A percentile compares a stretch with the other conserved stretches of the same genome.
phyloP scores from a whole-genome alignment of 1,140 invertebrate species.

The Tigriopus japonicus region DNA sequence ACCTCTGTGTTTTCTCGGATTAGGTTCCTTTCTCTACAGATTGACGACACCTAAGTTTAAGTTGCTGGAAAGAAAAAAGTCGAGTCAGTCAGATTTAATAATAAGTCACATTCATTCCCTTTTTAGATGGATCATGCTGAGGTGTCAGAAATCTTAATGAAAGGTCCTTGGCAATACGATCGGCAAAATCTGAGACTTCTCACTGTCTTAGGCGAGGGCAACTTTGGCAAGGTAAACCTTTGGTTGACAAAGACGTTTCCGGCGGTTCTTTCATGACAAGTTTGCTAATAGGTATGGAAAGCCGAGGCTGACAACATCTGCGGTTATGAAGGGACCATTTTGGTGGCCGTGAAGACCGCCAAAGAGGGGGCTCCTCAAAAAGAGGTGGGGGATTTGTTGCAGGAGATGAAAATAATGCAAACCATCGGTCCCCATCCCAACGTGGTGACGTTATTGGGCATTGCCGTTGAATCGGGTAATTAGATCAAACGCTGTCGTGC shows the following conservation, averaged over 20 bases:
- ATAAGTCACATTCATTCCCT: too few relatives aligned
- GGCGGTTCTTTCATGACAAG: constrained; percentile 36
- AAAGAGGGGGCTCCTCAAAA: constrained; percentile 79
- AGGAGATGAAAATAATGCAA: constrained; percentile 78
- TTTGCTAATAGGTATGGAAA: constrained; percentile 44
- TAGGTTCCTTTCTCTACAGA: too few relatives aligned
- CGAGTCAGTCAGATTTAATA: too few relatives aligned
- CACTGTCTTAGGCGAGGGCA: constrained; percentile 75
- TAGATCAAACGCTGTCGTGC: too few relatives aligned
- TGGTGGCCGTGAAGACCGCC: constrained; percentile 63
- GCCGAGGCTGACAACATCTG: constrained; percentile 56
- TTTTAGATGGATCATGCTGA: neutral
- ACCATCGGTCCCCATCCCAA: constrained; percentile 69
- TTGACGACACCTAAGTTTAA: too few relatives aligned
- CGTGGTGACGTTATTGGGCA: constrained; percentile 64
- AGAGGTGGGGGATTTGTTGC: constrained; percentile 62
- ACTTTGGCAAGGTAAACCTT: constrained; percentile 55
- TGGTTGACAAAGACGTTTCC: constrained; percentile 10
- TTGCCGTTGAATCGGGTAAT: constrained; percentile 54
- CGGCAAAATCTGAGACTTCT: constrained; percentile 69
- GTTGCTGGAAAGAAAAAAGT: too few relatives aligned
- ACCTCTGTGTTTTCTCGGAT: too few relatives aligned
- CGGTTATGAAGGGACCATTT: constrained; percentile 45
- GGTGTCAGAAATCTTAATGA: neutral
- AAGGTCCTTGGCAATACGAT: constrained; percentile 58